Evolutionary conservation across 2,888 invertebrate genomes (phyloP).

Genomic region (Tyria jacobaeae): DNA sequence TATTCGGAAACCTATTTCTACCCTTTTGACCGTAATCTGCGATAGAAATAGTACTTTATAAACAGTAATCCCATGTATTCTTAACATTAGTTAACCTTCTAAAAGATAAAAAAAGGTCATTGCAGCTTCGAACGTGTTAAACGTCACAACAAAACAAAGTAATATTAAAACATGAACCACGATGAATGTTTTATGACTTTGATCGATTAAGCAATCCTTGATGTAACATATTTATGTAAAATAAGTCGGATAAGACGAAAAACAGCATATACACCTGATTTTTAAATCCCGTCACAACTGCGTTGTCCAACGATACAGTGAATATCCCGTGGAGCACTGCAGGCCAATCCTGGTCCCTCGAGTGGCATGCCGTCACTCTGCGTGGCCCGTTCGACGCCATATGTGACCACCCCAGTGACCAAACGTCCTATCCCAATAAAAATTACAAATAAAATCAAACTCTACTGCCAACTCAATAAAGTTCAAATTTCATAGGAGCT

Average conservation of each 20-base stretch:
- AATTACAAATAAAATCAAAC: constrained; percentile 58
- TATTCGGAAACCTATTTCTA: no score
- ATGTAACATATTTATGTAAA: constrained; percentile 11
- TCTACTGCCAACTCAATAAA: constrained; percentile 58
- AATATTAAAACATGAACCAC: constrained; percentile 1
- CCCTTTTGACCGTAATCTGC: no score
- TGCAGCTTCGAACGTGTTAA: not conserved
- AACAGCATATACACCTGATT: constrained; percentile 37
- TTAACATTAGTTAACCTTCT: no score
- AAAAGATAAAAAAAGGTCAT: no score
- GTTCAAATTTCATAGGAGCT: constrained; percentile 59
- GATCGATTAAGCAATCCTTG: constrained; percentile 13
- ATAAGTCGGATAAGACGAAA: no score
- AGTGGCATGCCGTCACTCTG: constrained; percentile 82
- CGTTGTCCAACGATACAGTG: constrained; percentile 69
- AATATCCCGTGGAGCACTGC: constrained; percentile 68
- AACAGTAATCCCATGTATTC: no score
- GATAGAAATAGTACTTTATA: no score
- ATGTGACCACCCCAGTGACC: constrained; percentile 65
- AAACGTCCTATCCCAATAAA: constrained; percentile 62
- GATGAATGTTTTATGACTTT: constrained; percentile 1
- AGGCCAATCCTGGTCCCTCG: constrained; percentile 82
- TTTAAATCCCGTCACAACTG: constrained; percentile 66
- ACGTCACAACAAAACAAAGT: constrained; percentile 2
- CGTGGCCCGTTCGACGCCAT: constrained; percentile 85